Conservation (phyloP, 2,888 invertebrate genomes). For the Elysia crispata region DNA sequence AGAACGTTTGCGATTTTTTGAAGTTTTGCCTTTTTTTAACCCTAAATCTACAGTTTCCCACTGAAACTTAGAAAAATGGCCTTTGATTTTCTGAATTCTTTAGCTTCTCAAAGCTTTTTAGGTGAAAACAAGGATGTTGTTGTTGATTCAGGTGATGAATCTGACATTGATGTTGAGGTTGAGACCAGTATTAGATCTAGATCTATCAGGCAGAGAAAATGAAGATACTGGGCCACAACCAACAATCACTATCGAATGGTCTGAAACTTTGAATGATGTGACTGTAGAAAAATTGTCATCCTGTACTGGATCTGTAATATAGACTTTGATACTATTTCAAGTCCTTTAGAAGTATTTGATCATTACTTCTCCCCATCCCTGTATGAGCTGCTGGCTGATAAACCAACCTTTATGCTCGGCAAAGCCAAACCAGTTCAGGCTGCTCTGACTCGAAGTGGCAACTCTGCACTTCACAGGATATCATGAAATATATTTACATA, state of each 20-base stretch:
- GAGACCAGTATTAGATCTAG: conserved; percentile 9
- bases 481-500: conserved; percentile 5
- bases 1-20: neutral
- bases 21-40: neutral
- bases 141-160: neutral
- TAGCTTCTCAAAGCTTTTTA: conserved; percentile 5
- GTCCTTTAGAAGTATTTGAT: conserved; percentile 23
- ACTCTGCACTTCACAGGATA: neutral
- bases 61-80: neutral
- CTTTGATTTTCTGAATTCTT: conserved; percentile 4
- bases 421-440: neutral
- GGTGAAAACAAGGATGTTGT: neutral
- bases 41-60: neutral
- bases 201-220: neutral
- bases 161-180: conserved; percentile 4
- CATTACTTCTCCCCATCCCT: conserved; percentile 2
- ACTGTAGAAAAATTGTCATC: neutral
- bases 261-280: neutral
- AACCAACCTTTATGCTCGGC: neutral
- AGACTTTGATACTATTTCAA: neutral
- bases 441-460: neutral
- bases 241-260: neutral
- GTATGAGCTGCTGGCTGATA: conserved; percentile 6
- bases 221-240: neutral
- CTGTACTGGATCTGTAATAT: neutral